Conservation (phyloP, 2,113 vertebrate genomes). For the Rhinopomastus cyanomelas region DNA sequence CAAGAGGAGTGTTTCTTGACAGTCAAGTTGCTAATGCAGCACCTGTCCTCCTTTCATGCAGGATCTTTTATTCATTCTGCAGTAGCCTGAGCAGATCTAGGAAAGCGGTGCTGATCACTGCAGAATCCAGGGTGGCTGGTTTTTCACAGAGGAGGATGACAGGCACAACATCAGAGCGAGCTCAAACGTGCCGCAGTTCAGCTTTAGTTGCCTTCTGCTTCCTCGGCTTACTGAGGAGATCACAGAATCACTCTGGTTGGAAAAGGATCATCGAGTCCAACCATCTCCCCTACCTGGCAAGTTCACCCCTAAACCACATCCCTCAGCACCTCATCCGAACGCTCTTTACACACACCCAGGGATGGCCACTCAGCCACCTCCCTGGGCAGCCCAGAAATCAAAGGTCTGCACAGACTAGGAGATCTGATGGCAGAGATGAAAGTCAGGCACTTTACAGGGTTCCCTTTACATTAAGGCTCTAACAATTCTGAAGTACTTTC, state of each 20-base stretch:
- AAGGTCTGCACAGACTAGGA: not conserved
- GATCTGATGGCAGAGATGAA: not conserved
- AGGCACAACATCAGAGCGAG: not conserved
- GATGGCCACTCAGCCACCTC: too few relatives aligned
- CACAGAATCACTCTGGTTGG: too few relatives aligned
- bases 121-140: not conserved
- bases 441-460: not conserved
- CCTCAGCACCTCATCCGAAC: too few relatives aligned
- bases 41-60: not conserved
- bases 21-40: slow-evolving; percentile 26
- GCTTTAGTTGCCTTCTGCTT: not conserved
- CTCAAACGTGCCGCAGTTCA: not conserved
- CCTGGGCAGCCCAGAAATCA: too few relatives aligned
- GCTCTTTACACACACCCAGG: too few relatives aligned
- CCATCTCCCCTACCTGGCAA: too few relatives aligned
- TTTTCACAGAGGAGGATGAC: not conserved
- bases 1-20: not conserved
- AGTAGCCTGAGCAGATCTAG: not conserved
- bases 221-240: not conserved
- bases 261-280: too few relatives aligned
- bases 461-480: not conserved
- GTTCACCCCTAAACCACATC: too few relatives aligned
- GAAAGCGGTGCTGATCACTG: not conserved
- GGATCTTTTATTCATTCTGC: not conserved
- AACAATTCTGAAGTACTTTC: not conserved